These are phyloP conservation scores for Bugula neritina DNA, from an alignment of 2,888 invertebrate genomes.

Conservation along the genomic window DNA sequence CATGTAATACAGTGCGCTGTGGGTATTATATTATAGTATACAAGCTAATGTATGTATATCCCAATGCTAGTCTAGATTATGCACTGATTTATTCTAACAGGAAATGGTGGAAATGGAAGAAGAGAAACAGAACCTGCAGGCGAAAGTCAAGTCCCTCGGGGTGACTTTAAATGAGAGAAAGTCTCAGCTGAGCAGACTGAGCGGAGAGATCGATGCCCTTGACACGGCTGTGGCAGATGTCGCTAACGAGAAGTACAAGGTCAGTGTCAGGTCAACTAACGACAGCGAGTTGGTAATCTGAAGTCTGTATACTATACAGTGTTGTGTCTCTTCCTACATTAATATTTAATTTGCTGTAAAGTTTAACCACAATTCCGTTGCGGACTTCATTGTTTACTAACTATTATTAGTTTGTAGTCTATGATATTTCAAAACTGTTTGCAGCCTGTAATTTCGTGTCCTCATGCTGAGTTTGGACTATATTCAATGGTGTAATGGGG, in stretches of 20 bases:
- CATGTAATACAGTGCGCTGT: too few species aligned
- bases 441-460: too few species aligned
- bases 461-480: too few species aligned
- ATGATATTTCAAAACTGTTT: too few species aligned
- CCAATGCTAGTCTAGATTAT: too few species aligned
- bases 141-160: neutral
- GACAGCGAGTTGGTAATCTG: neutral
- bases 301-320: neutral
- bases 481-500: too few species aligned
- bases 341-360: too few species aligned
- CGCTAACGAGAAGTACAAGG: neutral
- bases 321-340: neutral
- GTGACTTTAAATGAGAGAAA: neutral
- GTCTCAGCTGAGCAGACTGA: neutral
- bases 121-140: neutral
- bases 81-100: neutral
- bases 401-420: too few species aligned
- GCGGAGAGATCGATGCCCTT: neutral
- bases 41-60: too few species aligned
- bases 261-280: neutral
- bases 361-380: too few species aligned
- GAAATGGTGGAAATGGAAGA: neutral
- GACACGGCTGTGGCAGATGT: neutral
- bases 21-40: too few species aligned
- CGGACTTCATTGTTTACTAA: too few species aligned